phyloP scores from a whole-genome alignment of 2,797 vertebrate species.

The Gambelia wislizenii region DNA sequence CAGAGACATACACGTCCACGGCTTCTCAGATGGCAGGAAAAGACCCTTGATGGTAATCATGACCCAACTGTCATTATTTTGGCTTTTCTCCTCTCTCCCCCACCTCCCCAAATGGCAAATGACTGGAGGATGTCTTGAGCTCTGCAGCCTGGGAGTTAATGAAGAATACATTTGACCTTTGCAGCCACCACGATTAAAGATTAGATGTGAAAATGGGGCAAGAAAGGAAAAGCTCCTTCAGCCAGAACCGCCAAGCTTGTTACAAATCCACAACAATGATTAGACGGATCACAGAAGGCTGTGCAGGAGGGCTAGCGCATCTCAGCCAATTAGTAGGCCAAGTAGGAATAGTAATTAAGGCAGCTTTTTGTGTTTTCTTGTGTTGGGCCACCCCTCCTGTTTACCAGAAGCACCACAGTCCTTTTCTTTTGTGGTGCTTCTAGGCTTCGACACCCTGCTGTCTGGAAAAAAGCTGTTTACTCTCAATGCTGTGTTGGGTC shows the following conservation, averaged over 20 bases:
- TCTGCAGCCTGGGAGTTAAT: constrained; percentile 38
- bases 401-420: not conserved
- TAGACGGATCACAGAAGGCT: constrained; percentile 45
- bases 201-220: not conserved
- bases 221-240: constrained; percentile 3
- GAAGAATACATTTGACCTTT: constrained; percentile 54
- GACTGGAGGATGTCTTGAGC: constrained; percentile 21
- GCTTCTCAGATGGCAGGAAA: not conserved
- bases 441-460: not conserved
- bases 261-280: constrained; percentile 15
- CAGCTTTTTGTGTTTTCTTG: not conserved
- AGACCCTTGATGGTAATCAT: not conserved
- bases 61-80: not conserved
- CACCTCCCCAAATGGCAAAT: constrained; percentile 22
- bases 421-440: not conserved
- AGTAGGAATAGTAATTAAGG: constrained; percentile 40
- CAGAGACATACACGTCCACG: not conserved
- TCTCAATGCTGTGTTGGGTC: accelerated
- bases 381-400: constrained; percentile 21
- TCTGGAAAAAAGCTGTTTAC: not conserved
- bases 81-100: not conserved
- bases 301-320: constrained; percentile 8
- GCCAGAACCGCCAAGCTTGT: not conserved
- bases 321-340: constrained; percentile 56
- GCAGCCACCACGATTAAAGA: constrained; percentile 31